Evolutionary conservation across 2,113 vertebrate genomes (phyloP).

Genomic region (Carettochelys insculpta): DNA sequence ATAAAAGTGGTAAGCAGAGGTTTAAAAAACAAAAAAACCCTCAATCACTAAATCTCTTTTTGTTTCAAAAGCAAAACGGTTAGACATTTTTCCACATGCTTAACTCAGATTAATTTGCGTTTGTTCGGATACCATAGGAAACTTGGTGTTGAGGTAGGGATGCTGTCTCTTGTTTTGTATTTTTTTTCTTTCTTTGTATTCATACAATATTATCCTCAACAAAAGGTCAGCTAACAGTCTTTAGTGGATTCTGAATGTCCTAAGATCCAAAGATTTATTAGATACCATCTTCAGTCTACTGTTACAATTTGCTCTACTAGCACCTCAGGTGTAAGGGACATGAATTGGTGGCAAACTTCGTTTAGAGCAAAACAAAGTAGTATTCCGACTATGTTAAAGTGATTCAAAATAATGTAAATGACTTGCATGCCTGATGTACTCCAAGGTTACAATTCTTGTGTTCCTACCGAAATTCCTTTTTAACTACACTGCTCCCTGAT

Average conservation of each 20-base stretch:
- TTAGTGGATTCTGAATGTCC: not conserved
- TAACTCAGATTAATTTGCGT: not conserved
- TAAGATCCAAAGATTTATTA: not conserved
- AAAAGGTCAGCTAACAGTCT: not conserved
- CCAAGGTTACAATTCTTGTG: not conserved
- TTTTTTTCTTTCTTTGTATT: no score
- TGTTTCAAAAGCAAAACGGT: not conserved
- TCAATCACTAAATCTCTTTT: not conserved
- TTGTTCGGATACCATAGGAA: not conserved
- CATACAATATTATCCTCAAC: not conserved
- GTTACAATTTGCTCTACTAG: not conserved
- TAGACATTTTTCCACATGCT: accelerated
- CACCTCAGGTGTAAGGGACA: not conserved
- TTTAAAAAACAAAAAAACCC: not conserved
- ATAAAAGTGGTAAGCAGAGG: not conserved
- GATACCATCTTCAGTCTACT: not conserved
- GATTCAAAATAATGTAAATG: not conserved
- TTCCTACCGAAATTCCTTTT: not conserved
- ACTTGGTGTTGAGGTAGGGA: not conserved
- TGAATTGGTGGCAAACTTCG: not conserved
- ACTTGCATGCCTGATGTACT: constrained; percentile 20
- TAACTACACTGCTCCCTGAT: not conserved
- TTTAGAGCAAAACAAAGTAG: not conserved
- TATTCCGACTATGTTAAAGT: not conserved
- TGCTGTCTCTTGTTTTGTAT: no score